Conservation (phyloP, 2,797 vertebrate species). For the Decapterus maruadsi region DNA sequence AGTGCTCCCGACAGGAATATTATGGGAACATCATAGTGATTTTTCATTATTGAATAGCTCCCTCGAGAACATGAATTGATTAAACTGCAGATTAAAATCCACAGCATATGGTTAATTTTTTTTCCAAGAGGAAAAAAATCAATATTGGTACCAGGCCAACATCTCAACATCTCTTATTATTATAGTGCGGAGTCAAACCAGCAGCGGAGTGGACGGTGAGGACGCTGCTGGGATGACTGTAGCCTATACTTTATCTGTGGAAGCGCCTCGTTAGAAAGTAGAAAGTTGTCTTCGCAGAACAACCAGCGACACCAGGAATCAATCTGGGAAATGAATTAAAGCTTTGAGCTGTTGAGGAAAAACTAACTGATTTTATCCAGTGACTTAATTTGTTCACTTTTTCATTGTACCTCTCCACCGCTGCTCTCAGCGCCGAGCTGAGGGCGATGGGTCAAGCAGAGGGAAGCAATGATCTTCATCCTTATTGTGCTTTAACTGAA, state of each 20-base stretch:
- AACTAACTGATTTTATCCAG: accelerated
- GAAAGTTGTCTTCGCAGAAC: neutral
- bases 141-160: neutral
- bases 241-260: neutral
- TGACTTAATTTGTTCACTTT: neutral
- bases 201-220: neutral
- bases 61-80: conserved; percentile 14
- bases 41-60: conserved; percentile 12
- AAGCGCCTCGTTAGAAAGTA: neutral
- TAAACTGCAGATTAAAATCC: conserved; percentile 6
- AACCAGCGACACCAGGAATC: neutral
- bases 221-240: too few species aligned
- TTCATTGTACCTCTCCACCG: neutral
- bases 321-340: too few species aligned
- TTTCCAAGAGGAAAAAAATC: conserved; percentile 10
- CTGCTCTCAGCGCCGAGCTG: neutral
- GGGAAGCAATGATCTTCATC: conserved; percentile 1
- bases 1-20: conserved; percentile 24
- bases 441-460: neutral
- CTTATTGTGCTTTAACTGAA: neutral
- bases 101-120: conserved; percentile 17
- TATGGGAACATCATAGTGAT: neutral
- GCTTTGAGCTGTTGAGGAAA: neutral
- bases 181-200: neutral
- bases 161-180: neutral